These are phyloP conservation scores for Drosophila pruinosa DNA, from an alignment of 1,140 invertebrate genomes.

Conservation along the genomic window DNA sequence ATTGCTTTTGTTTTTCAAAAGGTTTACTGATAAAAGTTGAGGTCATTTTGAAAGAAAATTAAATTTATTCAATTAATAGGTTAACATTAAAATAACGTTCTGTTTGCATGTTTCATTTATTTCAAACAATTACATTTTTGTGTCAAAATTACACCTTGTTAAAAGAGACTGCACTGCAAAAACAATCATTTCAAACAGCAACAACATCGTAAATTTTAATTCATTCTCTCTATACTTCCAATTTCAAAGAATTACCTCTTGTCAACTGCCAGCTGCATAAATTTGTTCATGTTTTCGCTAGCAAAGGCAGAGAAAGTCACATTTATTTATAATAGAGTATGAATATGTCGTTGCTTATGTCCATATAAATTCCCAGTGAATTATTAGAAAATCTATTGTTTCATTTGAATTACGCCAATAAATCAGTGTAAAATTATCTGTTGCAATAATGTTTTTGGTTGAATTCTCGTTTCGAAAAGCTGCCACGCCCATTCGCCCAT, in stretches of 20 bases:
- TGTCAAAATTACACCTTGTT: no score
- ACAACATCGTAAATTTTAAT: no score
- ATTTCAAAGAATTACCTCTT: not conserved
- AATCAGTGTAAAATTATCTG: slow-evolving; percentile 54
- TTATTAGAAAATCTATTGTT: slow-evolving; percentile 41
- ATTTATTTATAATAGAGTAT: not conserved
- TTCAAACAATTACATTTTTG: not conserved
- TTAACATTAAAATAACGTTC: not conserved
- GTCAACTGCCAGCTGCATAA: no score
- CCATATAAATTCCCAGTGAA: slow-evolving; percentile 20
- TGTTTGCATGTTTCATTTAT: not conserved
- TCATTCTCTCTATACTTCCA: not conserved
- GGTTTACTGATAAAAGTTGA: not conserved
- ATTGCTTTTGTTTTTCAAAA: not conserved
- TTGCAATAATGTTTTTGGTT: slow-evolving; percentile 39
- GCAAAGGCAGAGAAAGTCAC: not conserved
- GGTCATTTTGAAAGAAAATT: not conserved
- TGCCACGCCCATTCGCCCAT: slow-evolving; percentile 26
- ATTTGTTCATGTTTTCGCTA: not conserved
- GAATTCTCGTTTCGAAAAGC: not conserved
- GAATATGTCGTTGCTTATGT: not conserved
- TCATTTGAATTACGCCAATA: slow-evolving; percentile 42
- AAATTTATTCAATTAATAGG: not conserved
- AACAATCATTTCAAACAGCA: no score
- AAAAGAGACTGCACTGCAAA: no score